Evolutionary conservation across 2,113 vertebrate species (phyloP), one percentile per base, ranked within the genome.

Genomic region (Ibidorhyncha struthersii): DNA sequence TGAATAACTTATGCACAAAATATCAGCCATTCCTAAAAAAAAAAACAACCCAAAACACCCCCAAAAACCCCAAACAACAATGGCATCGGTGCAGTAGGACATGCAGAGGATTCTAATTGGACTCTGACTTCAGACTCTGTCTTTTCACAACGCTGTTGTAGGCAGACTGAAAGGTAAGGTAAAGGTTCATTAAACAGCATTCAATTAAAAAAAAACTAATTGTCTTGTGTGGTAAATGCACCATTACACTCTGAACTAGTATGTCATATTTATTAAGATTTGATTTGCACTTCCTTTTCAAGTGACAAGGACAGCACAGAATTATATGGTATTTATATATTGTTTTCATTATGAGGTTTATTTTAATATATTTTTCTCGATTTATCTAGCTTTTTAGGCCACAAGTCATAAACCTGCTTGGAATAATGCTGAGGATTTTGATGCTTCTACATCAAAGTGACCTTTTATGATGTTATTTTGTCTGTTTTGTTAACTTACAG

Each of bases 171-270:
- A 97, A 97, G 66, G 70, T 94, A 97, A 97, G 95, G 89, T 91
- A 96, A 97, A 96, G 95, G 90, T 97, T 98, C 94, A 89, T 97
- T 98, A 98, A 96, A 55, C 62, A 93, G 82, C 84, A 76, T 95
- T 97, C 86, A 95, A 40, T 96, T 95, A 87, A 95, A 96, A 80
- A 43, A 66, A 41, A 62, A 53, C 15, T 58, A 34, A 87, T 93
- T 92, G 43, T 94, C 91, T 97, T 94, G 90, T 79, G 85, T 90
- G 90, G 70, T 55, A 84, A 82, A 90, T 82, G 74, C 82, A 84
- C 52, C 72, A n/a, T 74, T 92, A 71, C 71, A 34, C 53, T 94
- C 34, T 67, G 63, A 94, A 61, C 36, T 82, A 20, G 3, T 90
- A 12, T 53, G 41, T 89, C 89, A 45, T 94, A 90, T 93, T 97